Conservation (phyloP, 2,888 invertebrate species). For the Torymus aiolomorphi region DNA sequence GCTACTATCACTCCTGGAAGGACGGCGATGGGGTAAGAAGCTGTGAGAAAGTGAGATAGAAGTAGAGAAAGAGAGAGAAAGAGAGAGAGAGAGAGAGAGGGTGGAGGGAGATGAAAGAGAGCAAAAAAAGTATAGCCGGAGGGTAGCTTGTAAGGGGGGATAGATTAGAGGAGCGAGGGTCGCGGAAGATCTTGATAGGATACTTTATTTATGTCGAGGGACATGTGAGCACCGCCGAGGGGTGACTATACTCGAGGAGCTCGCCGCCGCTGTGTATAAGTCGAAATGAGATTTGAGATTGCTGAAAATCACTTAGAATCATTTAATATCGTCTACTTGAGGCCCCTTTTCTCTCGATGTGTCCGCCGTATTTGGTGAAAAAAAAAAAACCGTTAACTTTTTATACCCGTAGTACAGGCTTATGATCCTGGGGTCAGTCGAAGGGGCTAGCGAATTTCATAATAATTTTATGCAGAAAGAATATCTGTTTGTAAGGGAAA, state of each 20-base stretch:
- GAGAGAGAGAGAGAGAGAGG: slow-evolving; percentile 1
- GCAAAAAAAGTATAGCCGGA: too few relatives aligned
- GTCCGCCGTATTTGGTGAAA: not conserved
- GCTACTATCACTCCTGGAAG: slow-evolving; percentile 25
- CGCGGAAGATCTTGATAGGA: slow-evolving; percentile 25
- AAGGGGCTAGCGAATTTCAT: too few relatives aligned
- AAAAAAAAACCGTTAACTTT: not conserved
- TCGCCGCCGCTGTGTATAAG: not conserved
- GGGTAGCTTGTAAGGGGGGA: not conserved
- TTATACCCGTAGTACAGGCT: too few relatives aligned
- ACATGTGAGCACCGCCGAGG: not conserved
- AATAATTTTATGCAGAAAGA: too few relatives aligned
- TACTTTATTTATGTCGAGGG: slow-evolving; percentile 39
- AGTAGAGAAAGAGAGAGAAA: slow-evolving; percentile 5
- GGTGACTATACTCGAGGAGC: not conserved
- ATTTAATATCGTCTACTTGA: not conserved
- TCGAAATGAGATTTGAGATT: slow-evolving; percentile 21
- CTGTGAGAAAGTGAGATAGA: slow-evolving; percentile 15
- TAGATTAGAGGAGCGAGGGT: slow-evolving; percentile 1
- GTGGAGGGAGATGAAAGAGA: slow-evolving; percentile 4
- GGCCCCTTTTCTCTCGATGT: not conserved
- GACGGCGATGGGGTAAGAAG: slow-evolving; percentile 33
- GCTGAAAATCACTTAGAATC: slow-evolving; percentile 31
- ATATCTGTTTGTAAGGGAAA: too few relatives aligned
- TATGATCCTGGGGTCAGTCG: too few relatives aligned